Evolutionary conservation across 2,888 invertebrate species (phyloP), one percentile per base, ranked within the genome.

Genomic region (Omphaloscelis lunosa): DNA sequence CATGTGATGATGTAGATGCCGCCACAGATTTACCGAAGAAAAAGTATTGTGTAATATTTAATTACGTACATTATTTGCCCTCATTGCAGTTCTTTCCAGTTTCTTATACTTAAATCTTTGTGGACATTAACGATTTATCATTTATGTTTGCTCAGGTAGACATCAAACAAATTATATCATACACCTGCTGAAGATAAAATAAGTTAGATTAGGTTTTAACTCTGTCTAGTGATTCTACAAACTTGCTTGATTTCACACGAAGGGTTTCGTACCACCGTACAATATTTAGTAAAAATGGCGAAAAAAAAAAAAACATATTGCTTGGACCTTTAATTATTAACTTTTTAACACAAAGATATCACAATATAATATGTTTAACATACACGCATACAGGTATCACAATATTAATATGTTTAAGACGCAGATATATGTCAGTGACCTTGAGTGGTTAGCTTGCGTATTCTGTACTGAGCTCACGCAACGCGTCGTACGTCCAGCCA

Each of bases 151-250:
- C 12, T 53, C 12, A 53, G 51, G 59, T 53, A 71, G 17, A 20
- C 34, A 34, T 53, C 23, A 80, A 61, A 72, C 59, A 45, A 34
- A n/a, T 53, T n/a, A 45, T 72, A 48, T 62, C 39, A 53, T 34
- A 72, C 27, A 77, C 2, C 7, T 41, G 20, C 15, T 51, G 41
- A 66, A 68, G 53, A 80, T 62, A 72, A 53, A 23, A 70, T 17
- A 45, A 17, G 23, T 2, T 12, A 27, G 41, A 77, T 62, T 27
- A 72, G 41, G 34, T 45, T n/a, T 53, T 39, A 45, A 23, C 45
- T 29, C 15, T 61, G n/a, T 45, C 15, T 41, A 29, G 9, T n/a
- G 1, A n/a, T 20, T 11, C 20, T n/a, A 41, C 15, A 5, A 48
- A 48, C 4, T 48, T 74, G 11, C 5, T 3, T 58, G 59, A n/a